Conservation (phyloP, 2,113 vertebrate genomes). For the Rissa tridactyla region DNA sequence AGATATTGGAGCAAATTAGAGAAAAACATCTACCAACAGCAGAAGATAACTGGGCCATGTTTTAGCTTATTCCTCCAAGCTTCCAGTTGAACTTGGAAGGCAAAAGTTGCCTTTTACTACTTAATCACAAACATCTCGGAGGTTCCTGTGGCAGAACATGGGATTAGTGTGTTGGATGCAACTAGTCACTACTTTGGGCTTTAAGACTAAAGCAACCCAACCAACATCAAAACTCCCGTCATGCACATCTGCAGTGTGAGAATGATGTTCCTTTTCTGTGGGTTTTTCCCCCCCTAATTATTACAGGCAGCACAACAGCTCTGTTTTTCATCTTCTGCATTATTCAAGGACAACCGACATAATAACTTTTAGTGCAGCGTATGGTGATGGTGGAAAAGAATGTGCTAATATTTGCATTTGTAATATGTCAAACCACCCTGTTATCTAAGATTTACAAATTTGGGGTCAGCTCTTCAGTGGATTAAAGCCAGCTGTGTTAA, state of each 20-base stretch:
- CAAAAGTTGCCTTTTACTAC: background rate
- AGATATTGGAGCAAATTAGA: background rate
- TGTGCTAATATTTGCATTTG: conserved; percentile 5
- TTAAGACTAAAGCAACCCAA: background rate
- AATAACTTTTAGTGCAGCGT: background rate
- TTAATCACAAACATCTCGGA: background rate
- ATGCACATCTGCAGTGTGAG: background rate
- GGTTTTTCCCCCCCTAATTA: rapidly evolving
- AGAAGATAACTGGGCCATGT: background rate
- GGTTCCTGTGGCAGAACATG: background rate
- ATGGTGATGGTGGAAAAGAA: background rate
- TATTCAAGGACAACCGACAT: background rate
- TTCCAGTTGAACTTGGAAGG: background rate
- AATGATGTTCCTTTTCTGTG: background rate
- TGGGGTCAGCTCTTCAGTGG: background rate
- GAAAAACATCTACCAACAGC: background rate
- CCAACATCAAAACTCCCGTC: background rate
- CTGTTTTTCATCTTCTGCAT: background rate
- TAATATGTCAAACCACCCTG: background rate
- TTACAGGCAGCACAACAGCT: background rate
- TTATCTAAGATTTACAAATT: background rate
- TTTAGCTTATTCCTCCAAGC: background rate
- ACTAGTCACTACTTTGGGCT: background rate
- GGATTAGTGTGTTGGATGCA: background rate
- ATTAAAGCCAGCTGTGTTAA: background rate